Evolutionary conservation across 2,797 vertebrate genomes (phyloP).

Genomic region (Semotilus atromaculatus): DNA sequence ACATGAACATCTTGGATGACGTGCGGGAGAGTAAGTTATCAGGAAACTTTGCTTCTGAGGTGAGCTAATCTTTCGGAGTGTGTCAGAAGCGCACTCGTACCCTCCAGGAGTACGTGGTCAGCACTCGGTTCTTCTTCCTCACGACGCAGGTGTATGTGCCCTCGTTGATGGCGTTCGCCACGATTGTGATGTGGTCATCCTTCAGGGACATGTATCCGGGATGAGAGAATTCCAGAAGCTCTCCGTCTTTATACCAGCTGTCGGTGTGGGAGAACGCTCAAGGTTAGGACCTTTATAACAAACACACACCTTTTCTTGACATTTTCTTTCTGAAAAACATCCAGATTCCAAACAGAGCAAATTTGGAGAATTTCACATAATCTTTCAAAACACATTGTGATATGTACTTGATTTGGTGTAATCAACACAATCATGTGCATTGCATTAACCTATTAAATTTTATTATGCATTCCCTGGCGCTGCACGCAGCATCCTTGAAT

Average conservation of each 20-base stretch:
- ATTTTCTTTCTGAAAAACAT: not conserved
- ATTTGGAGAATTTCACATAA: not conserved
- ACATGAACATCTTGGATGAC: too few relatives aligned
- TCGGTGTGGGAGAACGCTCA: constrained; percentile 7
- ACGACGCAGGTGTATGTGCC: constrained; percentile 95
- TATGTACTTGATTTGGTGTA: too few relatives aligned
- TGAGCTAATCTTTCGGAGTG: not conserved
- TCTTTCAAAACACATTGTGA: too few relatives aligned
- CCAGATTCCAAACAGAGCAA: not conserved
- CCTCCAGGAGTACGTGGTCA: constrained; percentile 95
- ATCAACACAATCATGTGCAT: too few relatives aligned
- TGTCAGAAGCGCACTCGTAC: constrained; percentile 85
- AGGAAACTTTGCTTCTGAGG: too few relatives aligned
- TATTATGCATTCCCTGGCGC: too few relatives aligned
- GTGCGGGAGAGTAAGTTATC: rapidly evolving
- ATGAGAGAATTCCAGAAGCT: constrained; percentile 92
- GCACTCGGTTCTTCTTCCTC: constrained; percentile 86
- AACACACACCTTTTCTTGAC: not conserved
- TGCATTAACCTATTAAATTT: too few relatives aligned
- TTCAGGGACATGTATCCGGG: constrained; percentile 91
- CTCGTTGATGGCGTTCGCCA: constrained; percentile 96
- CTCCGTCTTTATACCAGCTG: constrained; percentile 98
- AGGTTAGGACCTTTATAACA: constrained; percentile 10
- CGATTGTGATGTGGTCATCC: constrained; percentile 91
- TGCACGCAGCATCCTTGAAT: too few relatives aligned